These are phyloP conservation scores for Tigriopus californicus DNA, from an alignment of 2,888 invertebrate species.

Conservation along the genomic window DNA sequence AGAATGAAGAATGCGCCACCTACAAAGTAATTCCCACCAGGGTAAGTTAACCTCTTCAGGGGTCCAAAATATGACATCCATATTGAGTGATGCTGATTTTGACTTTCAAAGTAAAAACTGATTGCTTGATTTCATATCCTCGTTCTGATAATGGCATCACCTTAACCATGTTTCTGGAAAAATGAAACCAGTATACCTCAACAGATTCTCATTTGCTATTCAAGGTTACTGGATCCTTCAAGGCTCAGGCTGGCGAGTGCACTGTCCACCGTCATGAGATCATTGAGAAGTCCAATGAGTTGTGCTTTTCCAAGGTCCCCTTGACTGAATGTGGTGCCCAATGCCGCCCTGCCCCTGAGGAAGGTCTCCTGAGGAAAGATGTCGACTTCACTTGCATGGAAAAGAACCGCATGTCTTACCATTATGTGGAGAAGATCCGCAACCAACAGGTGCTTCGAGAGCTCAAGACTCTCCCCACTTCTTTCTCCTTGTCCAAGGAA, in stretches of 20 bases:
- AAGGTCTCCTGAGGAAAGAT: background rate
- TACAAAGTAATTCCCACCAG: conserved; percentile 5
- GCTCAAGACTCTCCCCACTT: conserved; percentile 3
- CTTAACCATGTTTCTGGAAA: too few species aligned
- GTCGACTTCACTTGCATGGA: conserved; percentile 2
- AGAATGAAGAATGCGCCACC: background rate
- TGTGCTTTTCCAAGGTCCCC: conserved; percentile 2
- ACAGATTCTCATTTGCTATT: background rate
- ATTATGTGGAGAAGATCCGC: conserved; percentile 4
- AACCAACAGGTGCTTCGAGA: conserved; percentile 3
- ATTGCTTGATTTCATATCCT: too few species aligned
- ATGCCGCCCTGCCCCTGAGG: background rate
- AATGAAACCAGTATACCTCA: too few species aligned
- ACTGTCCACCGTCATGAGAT: conserved; percentile 1
- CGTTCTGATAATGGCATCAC: background rate
- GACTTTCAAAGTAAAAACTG: too few species aligned
- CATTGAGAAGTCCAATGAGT: background rate
- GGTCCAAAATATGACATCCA: too few species aligned
- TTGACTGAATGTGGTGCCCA: conserved; percentile 2
- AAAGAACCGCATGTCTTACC: conserved; percentile 3
- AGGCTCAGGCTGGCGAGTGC: background rate
- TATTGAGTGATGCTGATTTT: too few species aligned
- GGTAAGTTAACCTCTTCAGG: background rate
- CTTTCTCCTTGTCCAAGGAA: background rate
- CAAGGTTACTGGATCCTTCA: background rate